A percentile compares a stretch with the other conserved stretches of the same genome.
Conservation (phyloP, 2,797 vertebrate species). For the Lagothrix lagotricha region DNA sequence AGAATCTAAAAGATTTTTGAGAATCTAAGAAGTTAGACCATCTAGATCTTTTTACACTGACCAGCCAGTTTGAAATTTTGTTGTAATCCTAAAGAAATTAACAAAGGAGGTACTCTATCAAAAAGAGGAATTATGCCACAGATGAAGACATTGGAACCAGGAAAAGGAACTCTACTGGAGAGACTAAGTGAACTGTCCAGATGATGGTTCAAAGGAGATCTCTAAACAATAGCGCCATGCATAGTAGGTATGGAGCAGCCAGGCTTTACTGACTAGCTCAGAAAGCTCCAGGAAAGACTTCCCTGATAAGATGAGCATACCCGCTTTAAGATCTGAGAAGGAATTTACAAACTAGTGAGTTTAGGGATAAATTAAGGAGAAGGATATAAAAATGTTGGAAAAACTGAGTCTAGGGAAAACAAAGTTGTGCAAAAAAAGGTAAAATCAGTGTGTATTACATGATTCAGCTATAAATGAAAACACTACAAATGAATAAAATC, state of each 20-base stretch:
- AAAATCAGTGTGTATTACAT: background rate
- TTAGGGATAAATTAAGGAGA: background rate
- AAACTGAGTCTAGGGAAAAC: background rate
- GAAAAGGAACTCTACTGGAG: background rate
- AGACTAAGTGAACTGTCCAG: background rate
- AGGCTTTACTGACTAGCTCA: background rate
- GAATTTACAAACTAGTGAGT: background rate
- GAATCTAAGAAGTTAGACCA: background rate
- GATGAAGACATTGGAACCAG: background rate
- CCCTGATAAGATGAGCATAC: background rate
- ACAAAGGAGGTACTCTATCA: background rate
- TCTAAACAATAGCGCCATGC: background rate
- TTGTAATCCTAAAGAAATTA: background rate
- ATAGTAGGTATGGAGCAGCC: background rate
- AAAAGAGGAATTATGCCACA: background rate
- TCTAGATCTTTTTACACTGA: background rate
- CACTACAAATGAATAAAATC: background rate
- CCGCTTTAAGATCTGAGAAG: background rate
- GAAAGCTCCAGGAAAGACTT: background rate
- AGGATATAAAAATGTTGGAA: background rate
- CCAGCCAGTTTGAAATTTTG: conserved; percentile 6
- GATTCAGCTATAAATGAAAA: background rate
- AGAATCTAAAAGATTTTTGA: background rate
- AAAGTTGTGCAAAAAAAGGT: background rate
- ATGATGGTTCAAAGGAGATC: background rate